Percentiles rank a stretch among this genome's conserved stretches.
phyloP scores from a whole-genome alignment of 2,888 invertebrate species.

The Tetragonisca angustula region DNA sequence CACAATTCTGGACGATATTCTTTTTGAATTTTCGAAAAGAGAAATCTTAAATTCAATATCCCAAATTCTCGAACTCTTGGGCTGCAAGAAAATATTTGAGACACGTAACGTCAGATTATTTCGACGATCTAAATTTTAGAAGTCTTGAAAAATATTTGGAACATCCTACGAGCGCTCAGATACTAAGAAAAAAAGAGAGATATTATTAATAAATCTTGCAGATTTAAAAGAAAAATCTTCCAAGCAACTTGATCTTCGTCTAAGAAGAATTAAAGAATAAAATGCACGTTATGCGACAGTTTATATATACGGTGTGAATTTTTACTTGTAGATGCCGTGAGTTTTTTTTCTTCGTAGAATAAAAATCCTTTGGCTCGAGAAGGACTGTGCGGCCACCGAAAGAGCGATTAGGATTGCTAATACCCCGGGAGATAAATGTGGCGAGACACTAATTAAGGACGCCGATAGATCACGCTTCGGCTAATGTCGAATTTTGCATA shows the following conservation, averaged over 20 bases:
- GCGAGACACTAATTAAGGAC: slow-evolving; percentile 55
- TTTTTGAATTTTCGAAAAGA: too few species aligned
- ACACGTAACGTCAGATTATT: neutral
- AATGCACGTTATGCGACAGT: neutral
- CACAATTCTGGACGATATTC: too few species aligned
- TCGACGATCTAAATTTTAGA: neutral
- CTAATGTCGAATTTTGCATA: slow-evolving; percentile 67
- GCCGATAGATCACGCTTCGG: slow-evolving; percentile 57
- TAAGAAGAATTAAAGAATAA: neutral
- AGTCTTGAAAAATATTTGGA: neutral
- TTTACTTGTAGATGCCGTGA: neutral
- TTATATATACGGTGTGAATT: neutral
- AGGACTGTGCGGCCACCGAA: slow-evolving; percentile 38
- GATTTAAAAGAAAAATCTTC: neutral
- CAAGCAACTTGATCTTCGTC: too few species aligned
- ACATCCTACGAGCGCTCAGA: neutral
- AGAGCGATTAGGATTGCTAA: slow-evolving; percentile 60
- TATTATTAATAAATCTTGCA: neutral
- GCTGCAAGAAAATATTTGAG: too few species aligned
- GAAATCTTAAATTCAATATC: neutral
- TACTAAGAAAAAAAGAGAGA: neutral
- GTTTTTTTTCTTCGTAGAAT: slow-evolving; percentile 6
- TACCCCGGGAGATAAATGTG: slow-evolving; percentile 45
- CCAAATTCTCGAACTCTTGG: too few species aligned
- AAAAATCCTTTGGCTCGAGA: slow-evolving; percentile 15